Conservation (phyloP, 2,888 invertebrate genomes). For the Podotricha telesiphe region DNA sequence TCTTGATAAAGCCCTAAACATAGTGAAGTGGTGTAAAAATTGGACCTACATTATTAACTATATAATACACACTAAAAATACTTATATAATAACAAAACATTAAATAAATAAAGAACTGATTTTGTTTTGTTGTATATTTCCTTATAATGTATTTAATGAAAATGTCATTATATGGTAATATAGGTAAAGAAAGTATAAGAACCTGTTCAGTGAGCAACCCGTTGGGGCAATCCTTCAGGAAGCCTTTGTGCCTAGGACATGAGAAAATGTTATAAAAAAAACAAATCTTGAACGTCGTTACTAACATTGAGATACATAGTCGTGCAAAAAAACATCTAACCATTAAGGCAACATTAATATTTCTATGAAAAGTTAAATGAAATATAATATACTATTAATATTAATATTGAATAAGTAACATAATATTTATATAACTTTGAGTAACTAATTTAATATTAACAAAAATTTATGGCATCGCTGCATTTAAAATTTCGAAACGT, state of each 20-base stretch:
- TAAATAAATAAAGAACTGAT: too few relatives aligned
- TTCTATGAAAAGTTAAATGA: neutral
- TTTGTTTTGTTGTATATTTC: neutral
- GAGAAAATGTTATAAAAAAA: conserved; percentile 11
- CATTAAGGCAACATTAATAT: neutral
- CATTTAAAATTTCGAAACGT: neutral
- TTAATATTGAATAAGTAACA: neutral
- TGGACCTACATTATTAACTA: too few relatives aligned
- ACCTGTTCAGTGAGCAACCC: conserved; percentile 97
- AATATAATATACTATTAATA: neutral
- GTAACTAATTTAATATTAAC: neutral
- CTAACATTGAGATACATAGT: neutral
- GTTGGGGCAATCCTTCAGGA: conserved; percentile 97
- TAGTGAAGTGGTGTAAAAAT: conserved; percentile 6
- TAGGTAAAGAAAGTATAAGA: conserved; percentile 55
- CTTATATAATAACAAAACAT: too few relatives aligned
- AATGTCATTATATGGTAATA: neutral
- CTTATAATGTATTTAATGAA: neutral
- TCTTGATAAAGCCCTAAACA: conserved; percentile 97
- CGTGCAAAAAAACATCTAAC: conserved; percentile 1
- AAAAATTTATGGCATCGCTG: neutral
- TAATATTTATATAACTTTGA: neutral
- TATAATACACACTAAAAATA: too few relatives aligned
- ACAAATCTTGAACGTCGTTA: neutral
- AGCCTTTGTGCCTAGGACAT: conserved; percentile 93